These are phyloP conservation scores for Drosophila ustulata DNA, from an alignment of 2,888 invertebrate species.

Conservation along the genomic window DNA sequence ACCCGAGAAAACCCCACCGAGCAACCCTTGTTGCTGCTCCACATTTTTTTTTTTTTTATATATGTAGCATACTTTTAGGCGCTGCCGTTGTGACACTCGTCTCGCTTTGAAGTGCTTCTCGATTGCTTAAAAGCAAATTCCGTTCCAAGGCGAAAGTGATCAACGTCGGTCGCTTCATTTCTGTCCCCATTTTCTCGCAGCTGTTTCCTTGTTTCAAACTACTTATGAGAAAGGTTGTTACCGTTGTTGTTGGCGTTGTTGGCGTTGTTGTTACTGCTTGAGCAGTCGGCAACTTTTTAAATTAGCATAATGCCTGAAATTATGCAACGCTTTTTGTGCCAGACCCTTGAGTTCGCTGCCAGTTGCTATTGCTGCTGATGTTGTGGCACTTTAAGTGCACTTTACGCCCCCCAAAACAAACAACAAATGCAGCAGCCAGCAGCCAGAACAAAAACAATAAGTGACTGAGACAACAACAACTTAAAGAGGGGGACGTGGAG, in stretches of 20 bases:
- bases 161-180: slow-evolving; percentile 41
- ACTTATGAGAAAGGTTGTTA: slow-evolving; percentile 56
- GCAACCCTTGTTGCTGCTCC: slow-evolving; percentile 23
- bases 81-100: slow-evolving; percentile 55
- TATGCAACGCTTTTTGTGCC: slow-evolving; percentile 70
- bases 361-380: slow-evolving; percentile 30
- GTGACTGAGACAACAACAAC: slow-evolving; percentile 1
- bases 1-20: slow-evolving; percentile 16
- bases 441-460: slow-evolving; percentile 26
- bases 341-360: slow-evolving; percentile 42
- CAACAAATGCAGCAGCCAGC: slow-evolving; percentile 47
- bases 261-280: slow-evolving; percentile 40
- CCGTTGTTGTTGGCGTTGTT: slow-evolving; percentile 33
- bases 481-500: background rate
- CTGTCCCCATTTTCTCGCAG: slow-evolving; percentile 43
- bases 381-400: slow-evolving; percentile 71
- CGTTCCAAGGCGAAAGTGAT: slow-evolving; percentile 70
- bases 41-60: slow-evolving; percentile 21
- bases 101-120: slow-evolving; percentile 77
- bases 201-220: slow-evolving; percentile 59
- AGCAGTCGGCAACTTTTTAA: slow-evolving; percentile 69
- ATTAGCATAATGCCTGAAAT: slow-evolving; percentile 79
- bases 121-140: slow-evolving; percentile 82
- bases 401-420: slow-evolving; percentile 56
- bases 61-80: slow-evolving; percentile 63